Base-by-base conservation (phyloP, 2,113 vertebrate genomes). In the Hyla sarda region DNA sequence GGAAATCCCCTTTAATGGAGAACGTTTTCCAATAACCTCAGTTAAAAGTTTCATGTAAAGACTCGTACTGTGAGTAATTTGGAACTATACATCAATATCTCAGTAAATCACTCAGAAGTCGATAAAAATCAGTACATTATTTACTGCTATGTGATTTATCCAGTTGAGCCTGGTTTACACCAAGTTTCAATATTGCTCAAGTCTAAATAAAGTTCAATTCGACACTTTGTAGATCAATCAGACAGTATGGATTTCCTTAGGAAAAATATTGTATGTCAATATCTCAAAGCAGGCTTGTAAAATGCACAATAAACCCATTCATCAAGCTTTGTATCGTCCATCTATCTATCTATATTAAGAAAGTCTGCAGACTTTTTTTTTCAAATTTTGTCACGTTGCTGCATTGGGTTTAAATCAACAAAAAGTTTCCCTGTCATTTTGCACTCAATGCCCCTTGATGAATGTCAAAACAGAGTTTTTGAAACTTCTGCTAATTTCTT, bases 171-270 rank as follows among this genome's bases (percentile, higher is more conserved):
- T 23, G 7, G 23, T 41, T 47, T 34, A 74, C 41, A 74, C 21
- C 21, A 47, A 47, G 21, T 25, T 65, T 65, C 60, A 65, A 16
- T 65, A 30, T 65, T 65, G 14, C 28, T 32, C 17, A 69, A 14
- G 30, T 69, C n/a, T 75, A 28, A 17, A 50, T 50, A 9, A 5
- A 75, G 11, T 28, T 75, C n/a, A 48, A 48, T 50, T 28, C 50
- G 73, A 75, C n/a, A 50, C 73, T 75, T 75, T 12, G n/a, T 9
- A 75, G 17, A 75, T 75, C 47, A 25, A 75, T 48, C 12, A 75
- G 23, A 75, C 3, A 75, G 34, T 13, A 74, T 47, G 6, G 72
- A 74, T 28, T 23, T 30, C 13, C 25, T 34, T 7, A 30, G 45
- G 14, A 28, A n/a, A 16, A 75, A 50, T 28, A 50, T 3, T 50